Evolutionary conservation across 2,113 vertebrate genomes (phyloP), one percentile per base, ranked within the genome.

Genomic region (Marmota monax): DNA sequence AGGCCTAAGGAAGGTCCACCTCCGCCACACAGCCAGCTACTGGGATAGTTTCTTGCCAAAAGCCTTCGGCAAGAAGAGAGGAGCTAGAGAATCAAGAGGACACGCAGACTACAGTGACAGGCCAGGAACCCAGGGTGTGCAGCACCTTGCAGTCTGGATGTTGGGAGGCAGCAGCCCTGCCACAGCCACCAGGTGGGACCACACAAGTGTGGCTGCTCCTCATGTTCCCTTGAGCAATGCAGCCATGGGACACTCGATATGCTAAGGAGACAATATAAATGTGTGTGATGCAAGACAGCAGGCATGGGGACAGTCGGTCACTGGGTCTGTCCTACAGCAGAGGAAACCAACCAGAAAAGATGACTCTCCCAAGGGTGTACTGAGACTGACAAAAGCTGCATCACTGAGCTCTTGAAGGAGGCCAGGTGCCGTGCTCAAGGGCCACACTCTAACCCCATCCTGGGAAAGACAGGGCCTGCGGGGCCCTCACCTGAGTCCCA

Each of bases 221-320:
- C 1, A 10, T 3, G 34, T 63, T 0, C 67, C 73, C 53, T 82
- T 11, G 1, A 48, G 39, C 4, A 16, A 39, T 34, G 3, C 2
- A 61, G 2, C 17, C 2, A 2, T 18, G 53, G 23, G n/a, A 16
- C 4, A 0, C 25, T 58, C 34, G 48, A 22, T 7, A 25, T 56
- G 14, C 17, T 37, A 37, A 90, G 61, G 51, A 51, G 27, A 7
- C 42, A 0, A 0, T 2, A 5, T 22, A 29, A 16, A 45, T 8
- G n/a, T 0, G 5, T 0, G 1, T 2, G 63, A 48, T 56, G 10
- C 25, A 53, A 20, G 22, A 20, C 13, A 18, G 0, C 18, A 51
- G 53, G 18, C 10, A 5, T 4, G 3, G 29, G 69, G 7, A n/a
- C 4, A 1, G 13, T 3, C 1, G n/a, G 51, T 51, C 58, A 2